A percentile compares a stretch with the other conserved stretches of the same genome.
These are phyloP conservation scores for Notamacropus eugenii DNA, from an alignment of 2,797 vertebrate genomes.

Conservation along the genomic window DNA sequence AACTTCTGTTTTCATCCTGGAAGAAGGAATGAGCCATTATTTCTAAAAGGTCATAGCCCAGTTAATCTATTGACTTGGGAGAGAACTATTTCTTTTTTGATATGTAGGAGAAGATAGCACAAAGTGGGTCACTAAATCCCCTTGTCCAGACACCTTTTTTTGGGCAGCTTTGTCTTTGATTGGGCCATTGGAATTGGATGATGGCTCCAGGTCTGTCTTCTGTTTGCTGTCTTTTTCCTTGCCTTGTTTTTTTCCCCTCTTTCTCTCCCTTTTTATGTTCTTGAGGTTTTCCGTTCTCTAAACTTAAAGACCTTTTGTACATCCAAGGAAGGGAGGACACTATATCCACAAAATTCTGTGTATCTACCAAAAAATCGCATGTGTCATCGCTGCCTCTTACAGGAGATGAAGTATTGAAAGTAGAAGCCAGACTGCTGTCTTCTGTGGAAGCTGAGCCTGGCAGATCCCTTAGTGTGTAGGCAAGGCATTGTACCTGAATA, in stretches of 20 bases:
- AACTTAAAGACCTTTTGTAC: neutral
- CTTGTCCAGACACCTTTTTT: neutral
- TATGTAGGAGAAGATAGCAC: too few relatives aligned
- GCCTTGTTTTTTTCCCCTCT: neutral
- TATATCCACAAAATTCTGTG: neutral
- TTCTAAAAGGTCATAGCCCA: neutral
- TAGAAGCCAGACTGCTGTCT: neutral
- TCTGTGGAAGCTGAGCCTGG: neutral
- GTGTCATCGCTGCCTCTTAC: neutral
- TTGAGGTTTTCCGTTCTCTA: neutral
- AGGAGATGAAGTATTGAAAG: neutral
- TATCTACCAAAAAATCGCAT: neutral
- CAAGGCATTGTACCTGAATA: neutral
- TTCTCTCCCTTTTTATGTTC: neutral
- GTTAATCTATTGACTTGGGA: neutral
- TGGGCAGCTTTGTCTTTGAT: neutral
- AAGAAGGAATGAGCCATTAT: neutral
- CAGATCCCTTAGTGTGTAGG: neutral
- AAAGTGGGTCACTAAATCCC: neutral
- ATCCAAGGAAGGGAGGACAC: neutral
- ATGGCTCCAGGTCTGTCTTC: slow-evolving; percentile 72
- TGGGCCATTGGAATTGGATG: neutral
- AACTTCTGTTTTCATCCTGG: neutral
- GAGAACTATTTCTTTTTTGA: neutral
- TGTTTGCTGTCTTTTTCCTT: slow-evolving; percentile 72